These are phyloP conservation scores for Pseudococcus longispinus DNA, from an alignment of 2,888 invertebrate species.

Conservation along the genomic window DNA sequence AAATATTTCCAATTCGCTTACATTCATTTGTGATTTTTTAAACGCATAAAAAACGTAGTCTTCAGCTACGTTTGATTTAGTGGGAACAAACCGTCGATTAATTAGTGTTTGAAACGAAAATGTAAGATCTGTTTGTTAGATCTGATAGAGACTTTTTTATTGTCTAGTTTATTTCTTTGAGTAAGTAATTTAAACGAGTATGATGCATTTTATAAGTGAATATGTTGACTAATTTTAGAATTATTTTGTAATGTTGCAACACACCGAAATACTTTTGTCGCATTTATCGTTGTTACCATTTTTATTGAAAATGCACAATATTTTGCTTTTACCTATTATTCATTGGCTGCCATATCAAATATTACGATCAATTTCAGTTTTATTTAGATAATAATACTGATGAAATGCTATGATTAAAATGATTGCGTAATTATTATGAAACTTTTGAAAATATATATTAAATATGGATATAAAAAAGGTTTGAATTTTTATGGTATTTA, in stretches of 20 bases:
- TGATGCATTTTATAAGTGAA: not conserved
- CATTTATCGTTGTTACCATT: conserved; percentile 15
- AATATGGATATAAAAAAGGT: conserved; percentile 16
- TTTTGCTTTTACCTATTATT: not conserved
- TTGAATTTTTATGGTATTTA: not conserved
- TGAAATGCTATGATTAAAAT: not conserved
- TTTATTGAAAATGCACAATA: not conserved
- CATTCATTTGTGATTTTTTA: not conserved
- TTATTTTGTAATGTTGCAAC: not conserved
- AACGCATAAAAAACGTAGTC: not conserved
- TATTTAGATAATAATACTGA: not conserved
- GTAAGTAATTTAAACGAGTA: not conserved
- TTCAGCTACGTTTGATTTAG: not conserved
- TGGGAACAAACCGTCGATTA: not conserved
- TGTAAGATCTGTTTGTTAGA: not conserved
- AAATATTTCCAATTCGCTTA: not conserved
- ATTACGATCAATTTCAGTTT: not conserved
- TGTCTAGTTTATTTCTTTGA: not conserved
- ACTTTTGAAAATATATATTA: not conserved
- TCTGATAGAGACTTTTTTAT: not conserved
- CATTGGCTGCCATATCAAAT: not conserved
- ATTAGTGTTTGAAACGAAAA: not conserved
- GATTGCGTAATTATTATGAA: not conserved
- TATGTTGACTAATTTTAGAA: not conserved
- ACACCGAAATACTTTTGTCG: not conserved